Evolutionary conservation across 2,113 vertebrate species (phyloP).

Genomic region (Calyptommatus sinebrachiatus): DNA sequence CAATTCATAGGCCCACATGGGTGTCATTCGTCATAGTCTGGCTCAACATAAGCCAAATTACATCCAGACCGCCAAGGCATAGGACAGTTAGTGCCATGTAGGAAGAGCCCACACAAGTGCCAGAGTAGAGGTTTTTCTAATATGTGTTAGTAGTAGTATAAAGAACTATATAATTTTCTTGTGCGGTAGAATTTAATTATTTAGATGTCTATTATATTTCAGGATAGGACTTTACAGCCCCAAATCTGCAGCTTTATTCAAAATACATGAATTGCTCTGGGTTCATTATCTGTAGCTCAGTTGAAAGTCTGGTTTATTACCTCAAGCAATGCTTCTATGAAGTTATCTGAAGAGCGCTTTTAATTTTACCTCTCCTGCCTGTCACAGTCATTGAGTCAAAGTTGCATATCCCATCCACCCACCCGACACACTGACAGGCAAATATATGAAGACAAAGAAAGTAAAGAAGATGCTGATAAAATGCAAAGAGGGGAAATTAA

Average conservation of each 20-base stretch:
- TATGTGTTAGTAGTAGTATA: background rate
- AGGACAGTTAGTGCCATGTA: too few species aligned
- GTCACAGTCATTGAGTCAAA: background rate
- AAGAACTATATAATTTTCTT: background rate
- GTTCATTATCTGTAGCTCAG: background rate
- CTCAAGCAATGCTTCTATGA: background rate
- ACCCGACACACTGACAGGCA: conserved; percentile 5
- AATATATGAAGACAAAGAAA: background rate
- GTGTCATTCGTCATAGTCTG: too few species aligned
- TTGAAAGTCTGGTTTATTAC: background rate
- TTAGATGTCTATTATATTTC: background rate
- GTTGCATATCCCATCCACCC: background rate
- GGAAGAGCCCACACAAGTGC: too few species aligned
- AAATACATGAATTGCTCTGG: background rate
- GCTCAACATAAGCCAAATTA: too few species aligned
- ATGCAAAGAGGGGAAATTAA: background rate
- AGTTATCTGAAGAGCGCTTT: background rate
- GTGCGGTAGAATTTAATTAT: background rate
- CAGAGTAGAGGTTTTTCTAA: too few species aligned
- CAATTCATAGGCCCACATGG: too few species aligned
- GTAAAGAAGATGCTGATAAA: background rate
- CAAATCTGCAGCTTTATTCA: background rate
- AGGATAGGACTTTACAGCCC: background rate
- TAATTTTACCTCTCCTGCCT: background rate
- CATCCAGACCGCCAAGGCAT: too few species aligned